A percentile compares a stretch with the other conserved stretches of the same genome.
These are phyloP conservation scores for Linurgus olivaceus DNA, from an alignment of 2,797 vertebrate genomes.

Conservation along the genomic window DNA sequence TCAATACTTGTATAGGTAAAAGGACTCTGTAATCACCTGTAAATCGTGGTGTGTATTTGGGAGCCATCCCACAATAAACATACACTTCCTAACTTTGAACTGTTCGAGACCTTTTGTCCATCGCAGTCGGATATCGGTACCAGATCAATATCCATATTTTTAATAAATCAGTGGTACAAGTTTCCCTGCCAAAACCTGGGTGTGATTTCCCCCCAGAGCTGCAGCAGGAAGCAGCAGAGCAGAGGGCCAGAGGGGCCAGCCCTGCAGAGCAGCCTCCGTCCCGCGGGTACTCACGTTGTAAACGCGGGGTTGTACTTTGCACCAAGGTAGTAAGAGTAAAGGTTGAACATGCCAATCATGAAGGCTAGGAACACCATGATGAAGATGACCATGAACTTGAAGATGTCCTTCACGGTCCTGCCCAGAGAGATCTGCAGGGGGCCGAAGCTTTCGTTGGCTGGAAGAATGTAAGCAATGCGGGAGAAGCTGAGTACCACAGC, in stretches of 20 bases:
- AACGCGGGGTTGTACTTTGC: constrained; percentile 97
- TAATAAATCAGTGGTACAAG: too few relatives aligned
- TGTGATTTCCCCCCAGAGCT: accelerated
- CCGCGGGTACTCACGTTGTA: constrained; percentile 87
- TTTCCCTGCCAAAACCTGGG: neutral
- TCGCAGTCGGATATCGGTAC: too few relatives aligned
- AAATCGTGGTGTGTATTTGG: too few relatives aligned
- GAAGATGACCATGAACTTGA: constrained; percentile 99
- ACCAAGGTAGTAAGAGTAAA: constrained; percentile 97
- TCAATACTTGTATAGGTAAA: too few relatives aligned
- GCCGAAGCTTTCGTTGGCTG: constrained; percentile 96
- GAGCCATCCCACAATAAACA: too few relatives aligned
- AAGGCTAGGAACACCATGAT: constrained; percentile 99
- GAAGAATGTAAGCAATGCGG: constrained; percentile 95
- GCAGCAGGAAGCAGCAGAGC: neutral
- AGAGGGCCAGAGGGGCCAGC: neutral
- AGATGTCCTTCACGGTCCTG: constrained; percentile 97
- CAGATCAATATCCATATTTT: too few relatives aligned
- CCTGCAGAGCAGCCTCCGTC: accelerated
- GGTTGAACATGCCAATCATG: constrained; percentile 99
- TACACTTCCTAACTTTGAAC: too few relatives aligned
- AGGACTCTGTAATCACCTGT: too few relatives aligned
- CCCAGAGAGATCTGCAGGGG: constrained; percentile 96
- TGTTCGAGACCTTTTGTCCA: too few relatives aligned
- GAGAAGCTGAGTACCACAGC: constrained; percentile 97